Conservation (phyloP, 2,797 vertebrate species). For the Cyclura pinguis region DNA sequence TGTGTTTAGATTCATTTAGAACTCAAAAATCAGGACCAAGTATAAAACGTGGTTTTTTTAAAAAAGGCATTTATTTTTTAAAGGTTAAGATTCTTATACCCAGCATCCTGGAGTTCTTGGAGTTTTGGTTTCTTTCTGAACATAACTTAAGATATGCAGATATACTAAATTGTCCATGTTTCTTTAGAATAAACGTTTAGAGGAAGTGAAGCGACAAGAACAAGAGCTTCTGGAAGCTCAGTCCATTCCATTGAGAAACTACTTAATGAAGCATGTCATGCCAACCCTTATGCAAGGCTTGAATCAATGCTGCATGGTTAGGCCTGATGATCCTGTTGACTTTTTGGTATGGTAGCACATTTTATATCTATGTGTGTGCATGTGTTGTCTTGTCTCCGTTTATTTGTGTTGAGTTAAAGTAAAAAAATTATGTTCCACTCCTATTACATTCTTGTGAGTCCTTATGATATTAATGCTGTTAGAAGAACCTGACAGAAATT, state of each 20-base stretch:
- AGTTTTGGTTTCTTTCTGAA: not conserved
- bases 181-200: slow-evolving; percentile 79
- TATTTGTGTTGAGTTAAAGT: slow-evolving; percentile 23
- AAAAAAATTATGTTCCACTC: not conserved
- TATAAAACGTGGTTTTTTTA: not conserved
- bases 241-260: slow-evolving; percentile 84
- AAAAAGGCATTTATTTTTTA: not conserved
- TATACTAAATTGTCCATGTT: not conserved
- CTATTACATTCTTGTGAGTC: slow-evolving; percentile 1
- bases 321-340: slow-evolving; percentile 88
- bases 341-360: slow-evolving; percentile 86
- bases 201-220: slow-evolving; percentile 85
- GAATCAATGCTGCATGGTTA: slow-evolving; percentile 84
- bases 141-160: not conserved
- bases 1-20: not conserved
- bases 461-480: not conserved
- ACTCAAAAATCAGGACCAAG: not conserved
- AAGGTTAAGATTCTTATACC: not conserved
- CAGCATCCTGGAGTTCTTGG: not conserved
- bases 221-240: slow-evolving; percentile 83
- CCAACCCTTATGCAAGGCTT: slow-evolving; percentile 90
- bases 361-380: not conserved
- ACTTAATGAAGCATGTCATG: slow-evolving; percentile 89
- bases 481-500: not conserved
- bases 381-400: not conserved